A percentile compares a stretch with the other conserved stretches of the same genome.
phyloP scores from a whole-genome alignment of 2,113 vertebrate species.

The Bambusicola thoracicus region DNA sequence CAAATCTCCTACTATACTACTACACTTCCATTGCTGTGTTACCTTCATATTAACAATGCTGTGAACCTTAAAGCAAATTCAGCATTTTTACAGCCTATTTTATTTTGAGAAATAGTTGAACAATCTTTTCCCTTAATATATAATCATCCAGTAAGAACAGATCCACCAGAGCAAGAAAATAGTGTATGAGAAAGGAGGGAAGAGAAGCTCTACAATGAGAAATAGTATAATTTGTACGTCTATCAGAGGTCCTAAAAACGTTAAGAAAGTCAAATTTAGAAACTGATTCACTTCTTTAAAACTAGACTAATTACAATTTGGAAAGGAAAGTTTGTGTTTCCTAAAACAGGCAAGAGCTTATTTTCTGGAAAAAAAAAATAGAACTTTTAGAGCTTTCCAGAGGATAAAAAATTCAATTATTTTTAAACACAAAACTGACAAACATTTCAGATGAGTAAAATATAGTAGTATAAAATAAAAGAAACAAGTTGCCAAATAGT shows the following conservation, averaged over 20 bases:
- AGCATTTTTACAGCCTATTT: not conserved
- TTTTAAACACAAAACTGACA: not conserved
- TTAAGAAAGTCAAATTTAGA: not conserved
- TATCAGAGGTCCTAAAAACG: not conserved
- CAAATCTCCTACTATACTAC: not conserved
- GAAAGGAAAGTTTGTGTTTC: not conserved
- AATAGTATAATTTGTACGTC: not conserved
- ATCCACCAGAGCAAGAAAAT: not conserved
- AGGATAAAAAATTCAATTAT: not conserved
- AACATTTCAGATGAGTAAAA: not conserved
- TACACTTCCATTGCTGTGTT: not conserved
- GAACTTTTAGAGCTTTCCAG: not conserved
- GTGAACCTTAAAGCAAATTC: not conserved
- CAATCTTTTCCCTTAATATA: not conserved
- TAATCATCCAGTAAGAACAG: not conserved
- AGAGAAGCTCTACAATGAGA: not conserved
- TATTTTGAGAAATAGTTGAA: not conserved
- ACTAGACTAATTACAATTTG: not conserved
- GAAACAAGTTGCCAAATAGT: not conserved
- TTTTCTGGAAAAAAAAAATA: not conserved
- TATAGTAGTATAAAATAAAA: not conserved
- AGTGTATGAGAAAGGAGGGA: not conserved
- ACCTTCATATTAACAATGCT: not conserved
- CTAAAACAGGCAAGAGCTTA: not conserved
- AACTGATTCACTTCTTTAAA: not conserved